Percentiles rank a stretch among this genome's conserved stretches.
Conservation (phyloP, 2,113 vertebrate species). For the Pipra filicauda region DNA sequence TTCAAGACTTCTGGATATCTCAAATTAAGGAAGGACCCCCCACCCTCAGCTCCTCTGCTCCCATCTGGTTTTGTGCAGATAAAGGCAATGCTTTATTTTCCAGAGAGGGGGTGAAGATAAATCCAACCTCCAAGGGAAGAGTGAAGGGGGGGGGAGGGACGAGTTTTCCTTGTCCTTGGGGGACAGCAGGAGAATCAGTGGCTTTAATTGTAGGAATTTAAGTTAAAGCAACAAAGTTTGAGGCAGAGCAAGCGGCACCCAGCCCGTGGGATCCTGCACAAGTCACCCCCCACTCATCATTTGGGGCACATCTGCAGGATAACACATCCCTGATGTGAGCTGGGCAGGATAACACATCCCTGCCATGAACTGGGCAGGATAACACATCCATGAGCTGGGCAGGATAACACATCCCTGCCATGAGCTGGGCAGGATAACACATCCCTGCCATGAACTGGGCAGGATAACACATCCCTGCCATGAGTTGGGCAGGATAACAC, state of each 20-base stretch:
- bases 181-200: neutral
- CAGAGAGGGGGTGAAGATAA: neutral
- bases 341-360: too few species aligned
- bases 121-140: neutral
- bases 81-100: neutral
- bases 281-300: fast-evolving
- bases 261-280: too few species aligned
- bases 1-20: neutral
- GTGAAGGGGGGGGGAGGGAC: neutral
- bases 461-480: too few species aligned
- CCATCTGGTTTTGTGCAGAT: neutral
- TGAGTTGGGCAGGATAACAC: too few species aligned
- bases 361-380: too few species aligned
- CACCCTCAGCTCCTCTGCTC: neutral
- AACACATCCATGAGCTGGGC: too few species aligned
- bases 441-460: too few species aligned
- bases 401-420: too few species aligned
- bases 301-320: fast-evolving
- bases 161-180: neutral
- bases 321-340: neutral
- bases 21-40: neutral
- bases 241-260: neutral
- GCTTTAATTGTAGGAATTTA: neutral
- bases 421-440: too few species aligned
- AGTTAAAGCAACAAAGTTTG: neutral